Evolutionary conservation across 2,797 vertebrate species (phyloP).

Genomic region (Paratrypauchen microcephalus): DNA sequence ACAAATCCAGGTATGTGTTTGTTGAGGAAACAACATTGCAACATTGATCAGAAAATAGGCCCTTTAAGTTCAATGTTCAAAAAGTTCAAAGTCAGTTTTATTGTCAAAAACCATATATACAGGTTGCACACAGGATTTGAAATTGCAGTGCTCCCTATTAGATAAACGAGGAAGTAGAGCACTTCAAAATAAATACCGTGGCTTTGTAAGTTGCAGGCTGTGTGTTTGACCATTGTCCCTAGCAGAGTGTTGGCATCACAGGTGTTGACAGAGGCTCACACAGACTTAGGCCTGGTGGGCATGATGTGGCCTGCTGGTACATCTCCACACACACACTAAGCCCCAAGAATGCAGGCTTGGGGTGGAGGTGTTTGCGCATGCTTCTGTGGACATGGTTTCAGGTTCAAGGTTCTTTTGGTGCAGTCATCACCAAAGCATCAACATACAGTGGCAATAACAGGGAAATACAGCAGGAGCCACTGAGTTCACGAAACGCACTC

Average conservation of each 20-base stretch:
- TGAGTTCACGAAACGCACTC: constrained; percentile 1
- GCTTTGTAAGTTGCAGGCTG: neutral
- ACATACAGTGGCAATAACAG: neutral
- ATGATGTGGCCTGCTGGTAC: constrained; percentile 58
- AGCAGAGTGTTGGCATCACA: neutral
- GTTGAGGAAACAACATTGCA: no score
- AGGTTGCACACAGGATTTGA: no score
- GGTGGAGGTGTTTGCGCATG: constrained; percentile 31
- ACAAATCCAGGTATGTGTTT: no score
- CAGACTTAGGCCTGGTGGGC: constrained; percentile 28
- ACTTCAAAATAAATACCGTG: neutral
- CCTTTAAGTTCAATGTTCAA: no score
- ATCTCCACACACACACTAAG: constrained; percentile 31
- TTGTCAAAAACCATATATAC: no score
- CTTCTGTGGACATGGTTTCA: constrained; percentile 19
- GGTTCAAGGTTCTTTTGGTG: constrained; percentile 5
- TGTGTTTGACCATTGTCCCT: constrained; percentile 2
- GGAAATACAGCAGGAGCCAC: neutral
- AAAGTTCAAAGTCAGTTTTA: no score
- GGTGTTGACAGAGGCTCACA: constrained; percentile 10
- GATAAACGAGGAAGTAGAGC: neutral
- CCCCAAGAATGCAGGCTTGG: constrained; percentile 56
- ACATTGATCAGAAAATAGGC: no score
- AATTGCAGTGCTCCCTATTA: no score
- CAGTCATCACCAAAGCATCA: constrained; percentile 1